phyloP scores from a whole-genome alignment of 1,140 invertebrate species.

The Drosophila yakuba region DNA sequence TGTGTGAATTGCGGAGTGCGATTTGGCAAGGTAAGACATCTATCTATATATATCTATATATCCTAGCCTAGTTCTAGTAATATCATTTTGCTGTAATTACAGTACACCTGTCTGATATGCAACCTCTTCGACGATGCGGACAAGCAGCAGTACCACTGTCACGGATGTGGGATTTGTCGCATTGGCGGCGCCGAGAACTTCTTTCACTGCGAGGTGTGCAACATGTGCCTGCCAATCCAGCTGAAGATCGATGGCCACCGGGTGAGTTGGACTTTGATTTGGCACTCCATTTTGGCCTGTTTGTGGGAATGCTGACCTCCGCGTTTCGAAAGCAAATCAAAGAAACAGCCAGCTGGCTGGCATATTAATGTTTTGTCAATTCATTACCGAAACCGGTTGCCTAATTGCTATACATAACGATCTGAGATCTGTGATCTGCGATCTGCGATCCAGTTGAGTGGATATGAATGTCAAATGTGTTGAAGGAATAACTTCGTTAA shows the following conservation, averaged over 20 bases:
- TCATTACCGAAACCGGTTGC: constrained; percentile 57
- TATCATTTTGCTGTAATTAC: constrained; percentile 51
- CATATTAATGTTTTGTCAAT: constrained; percentile 46
- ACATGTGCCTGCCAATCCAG: constrained; percentile 93
- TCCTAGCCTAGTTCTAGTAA: background rate
- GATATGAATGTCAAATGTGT: constrained; percentile 29
- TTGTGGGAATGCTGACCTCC: constrained; percentile 25
- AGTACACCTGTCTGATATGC: constrained; percentile 94
- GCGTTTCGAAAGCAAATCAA: constrained; percentile 36
- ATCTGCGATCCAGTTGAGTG: constrained; percentile 45
- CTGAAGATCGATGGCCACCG: constrained; percentile 91
- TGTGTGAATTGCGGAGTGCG: constrained; percentile 90
- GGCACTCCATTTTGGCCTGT: background rate
- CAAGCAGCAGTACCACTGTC: constrained; percentile 95
- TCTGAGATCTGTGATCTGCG: constrained; percentile 9
- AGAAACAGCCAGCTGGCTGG: constrained; percentile 30
- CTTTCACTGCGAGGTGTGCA: constrained; percentile 94
- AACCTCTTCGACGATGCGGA: constrained; percentile 96
- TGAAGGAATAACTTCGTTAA: constrained; percentile 24
- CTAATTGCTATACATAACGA: constrained; percentile 41
- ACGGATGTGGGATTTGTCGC: constrained; percentile 94
- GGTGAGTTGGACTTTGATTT: constrained; percentile 85
- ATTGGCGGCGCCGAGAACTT: constrained; percentile 93
- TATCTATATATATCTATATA: background rate
- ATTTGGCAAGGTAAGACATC: constrained; percentile 88